Evolutionary conservation across 2,888 invertebrate genomes (phyloP).

Genomic region (Onthophagus sagittarius): DNA sequence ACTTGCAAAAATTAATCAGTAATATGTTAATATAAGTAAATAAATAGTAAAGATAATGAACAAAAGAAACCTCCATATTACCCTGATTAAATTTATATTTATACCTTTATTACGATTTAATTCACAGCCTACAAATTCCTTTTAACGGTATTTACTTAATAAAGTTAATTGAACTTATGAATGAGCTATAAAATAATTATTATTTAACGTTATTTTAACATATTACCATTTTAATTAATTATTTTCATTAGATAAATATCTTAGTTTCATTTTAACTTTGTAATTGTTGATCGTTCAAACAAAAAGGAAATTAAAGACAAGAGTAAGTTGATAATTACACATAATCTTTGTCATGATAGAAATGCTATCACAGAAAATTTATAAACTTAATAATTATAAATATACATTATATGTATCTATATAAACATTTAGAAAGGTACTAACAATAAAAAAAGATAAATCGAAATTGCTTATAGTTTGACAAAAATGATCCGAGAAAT

Average conservation of each 20-base stretch:
- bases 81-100: background rate
- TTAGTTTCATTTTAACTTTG: too few species aligned
- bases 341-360: conserved; percentile 40
- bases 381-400: conserved; percentile 30
- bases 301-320: background rate
- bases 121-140: background rate
- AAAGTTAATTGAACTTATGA: too few species aligned
- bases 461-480: conserved; percentile 41
- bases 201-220: too few species aligned
- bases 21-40: background rate
- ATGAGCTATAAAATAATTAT: too few species aligned
- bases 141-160: background rate
- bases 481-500: conserved; percentile 21
- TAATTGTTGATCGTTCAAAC: background rate
- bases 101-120: background rate
- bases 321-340: background rate
- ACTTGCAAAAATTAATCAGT: background rate
- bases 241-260: too few species aligned
- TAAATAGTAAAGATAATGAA: background rate
- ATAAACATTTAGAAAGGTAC: conserved; percentile 31
- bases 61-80: background rate
- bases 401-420: conserved; percentile 21
- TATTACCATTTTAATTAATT: too few species aligned
- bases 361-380: conserved; percentile 42
- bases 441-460: conserved; percentile 28